Evolutionary conservation across 2,113 vertebrate species (phyloP).

Genomic region (Eidolon helvum): DNA sequence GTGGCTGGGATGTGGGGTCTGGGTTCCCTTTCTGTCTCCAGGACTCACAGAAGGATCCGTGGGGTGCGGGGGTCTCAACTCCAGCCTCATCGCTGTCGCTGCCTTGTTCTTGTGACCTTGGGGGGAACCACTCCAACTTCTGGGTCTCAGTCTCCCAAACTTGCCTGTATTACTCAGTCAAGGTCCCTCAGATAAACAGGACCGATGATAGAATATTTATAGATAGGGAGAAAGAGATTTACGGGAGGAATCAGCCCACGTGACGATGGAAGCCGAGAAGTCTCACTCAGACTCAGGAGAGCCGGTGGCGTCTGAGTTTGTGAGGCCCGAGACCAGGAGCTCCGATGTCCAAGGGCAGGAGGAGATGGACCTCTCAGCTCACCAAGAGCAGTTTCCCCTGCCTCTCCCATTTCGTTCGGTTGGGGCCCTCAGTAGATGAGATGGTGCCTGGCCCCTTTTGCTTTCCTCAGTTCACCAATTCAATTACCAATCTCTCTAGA

Average conservation of each 20-base stretch:
- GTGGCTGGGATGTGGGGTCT: rapidly evolving
- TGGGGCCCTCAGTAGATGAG: rapidly evolving
- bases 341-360: neutral
- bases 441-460: too few species aligned
- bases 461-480: neutral
- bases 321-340: neutral
- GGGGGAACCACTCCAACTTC: too few species aligned
- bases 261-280: neutral
- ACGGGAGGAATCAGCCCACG: neutral
- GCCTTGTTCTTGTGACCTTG: neutral
- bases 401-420: neutral
- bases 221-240: neutral
- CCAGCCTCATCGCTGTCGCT: rapidly evolving
- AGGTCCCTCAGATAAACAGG: neutral
- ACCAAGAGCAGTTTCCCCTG: too few species aligned
- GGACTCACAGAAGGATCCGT: neutral
- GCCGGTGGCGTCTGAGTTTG: neutral
- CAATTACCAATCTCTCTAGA: neutral
- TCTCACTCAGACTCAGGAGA: neutral
- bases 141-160: neutral
- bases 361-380: neutral
- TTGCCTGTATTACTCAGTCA: neutral
- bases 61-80: too few species aligned
- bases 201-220: neutral
- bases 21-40: neutral